Evolutionary conservation across 2,888 invertebrate species (phyloP).

Genomic region (Tenthredo livida): DNA sequence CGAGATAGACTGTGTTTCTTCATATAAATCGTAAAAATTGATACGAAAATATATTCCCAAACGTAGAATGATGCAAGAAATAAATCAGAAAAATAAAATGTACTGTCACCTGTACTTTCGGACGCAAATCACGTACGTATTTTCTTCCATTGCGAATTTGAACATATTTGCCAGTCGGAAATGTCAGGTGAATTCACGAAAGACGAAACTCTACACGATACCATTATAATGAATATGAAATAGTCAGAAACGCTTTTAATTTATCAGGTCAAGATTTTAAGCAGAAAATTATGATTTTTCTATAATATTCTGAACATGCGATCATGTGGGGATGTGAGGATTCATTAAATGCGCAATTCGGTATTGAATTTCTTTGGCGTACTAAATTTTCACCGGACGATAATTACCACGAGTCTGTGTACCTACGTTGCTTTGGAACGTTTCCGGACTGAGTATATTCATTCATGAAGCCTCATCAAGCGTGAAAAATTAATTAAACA

Average conservation of each 20-base stretch:
- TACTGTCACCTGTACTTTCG: too few relatives aligned
- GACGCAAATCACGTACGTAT: too few relatives aligned
- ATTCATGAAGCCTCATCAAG: not conserved
- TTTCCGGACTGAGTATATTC: conserved; percentile 1
- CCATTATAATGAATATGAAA: too few relatives aligned
- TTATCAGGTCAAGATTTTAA: not conserved
- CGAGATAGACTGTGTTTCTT: not conserved
- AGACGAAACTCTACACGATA: too few relatives aligned
- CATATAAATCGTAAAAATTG: not conserved
- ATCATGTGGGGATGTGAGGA: not conserved
- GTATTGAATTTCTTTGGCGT: not conserved
- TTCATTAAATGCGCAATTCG: not conserved
- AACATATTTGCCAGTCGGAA: too few relatives aligned
- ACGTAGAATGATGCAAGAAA: not conserved
- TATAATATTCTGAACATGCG: not conserved
- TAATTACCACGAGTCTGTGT: not conserved
- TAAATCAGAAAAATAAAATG: too few relatives aligned
- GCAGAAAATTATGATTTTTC: not conserved
- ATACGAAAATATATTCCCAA: not conserved
- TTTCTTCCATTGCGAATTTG: too few relatives aligned
- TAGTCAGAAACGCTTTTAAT: too few relatives aligned
- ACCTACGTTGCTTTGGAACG: not conserved
- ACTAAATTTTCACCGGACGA: not conserved
- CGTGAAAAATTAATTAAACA: not conserved
- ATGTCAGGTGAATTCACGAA: too few relatives aligned